Conservation (phyloP, 2,888 invertebrate genomes). For the Pinctada fucata region DNA sequence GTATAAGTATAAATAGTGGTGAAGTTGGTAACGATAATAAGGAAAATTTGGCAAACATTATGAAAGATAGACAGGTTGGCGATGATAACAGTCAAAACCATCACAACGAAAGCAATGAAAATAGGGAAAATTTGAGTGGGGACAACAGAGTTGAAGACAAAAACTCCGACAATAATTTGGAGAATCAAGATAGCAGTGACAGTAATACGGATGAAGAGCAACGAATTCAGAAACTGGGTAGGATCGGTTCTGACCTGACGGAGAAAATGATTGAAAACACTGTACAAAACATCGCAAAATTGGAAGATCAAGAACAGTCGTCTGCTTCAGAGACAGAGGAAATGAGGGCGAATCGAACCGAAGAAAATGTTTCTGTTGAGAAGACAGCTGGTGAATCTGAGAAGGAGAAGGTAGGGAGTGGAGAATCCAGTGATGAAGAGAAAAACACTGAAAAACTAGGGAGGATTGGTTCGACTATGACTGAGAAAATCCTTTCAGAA, state of each 20-base stretch:
- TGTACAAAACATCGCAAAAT: neutral
- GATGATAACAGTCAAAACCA: too few species aligned
- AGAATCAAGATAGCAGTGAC: neutral
- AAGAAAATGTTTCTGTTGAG: neutral
- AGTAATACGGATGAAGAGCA: neutral
- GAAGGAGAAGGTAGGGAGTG: too few species aligned
- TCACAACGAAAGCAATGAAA: too few species aligned
- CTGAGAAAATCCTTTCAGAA: neutral
- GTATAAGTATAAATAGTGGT: too few species aligned
- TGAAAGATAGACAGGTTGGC: too few species aligned
- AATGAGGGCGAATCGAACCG: neutral
- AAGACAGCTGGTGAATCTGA: too few species aligned
- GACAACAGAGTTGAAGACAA: too few species aligned
- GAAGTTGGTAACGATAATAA: too few species aligned
- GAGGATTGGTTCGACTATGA: neutral
- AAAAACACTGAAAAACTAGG: neutral
- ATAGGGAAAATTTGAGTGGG: too few species aligned
- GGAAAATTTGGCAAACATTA: too few species aligned
- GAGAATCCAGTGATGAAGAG: neutral
- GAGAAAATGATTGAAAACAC: neutral
- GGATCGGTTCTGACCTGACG: neutral
- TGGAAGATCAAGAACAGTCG: neutral
- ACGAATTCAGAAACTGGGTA: neutral
- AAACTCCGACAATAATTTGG: too few species aligned
- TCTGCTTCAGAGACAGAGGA: neutral